Conservation (phyloP, 2,797 vertebrate genomes). For the Valencia hispanica region DNA sequence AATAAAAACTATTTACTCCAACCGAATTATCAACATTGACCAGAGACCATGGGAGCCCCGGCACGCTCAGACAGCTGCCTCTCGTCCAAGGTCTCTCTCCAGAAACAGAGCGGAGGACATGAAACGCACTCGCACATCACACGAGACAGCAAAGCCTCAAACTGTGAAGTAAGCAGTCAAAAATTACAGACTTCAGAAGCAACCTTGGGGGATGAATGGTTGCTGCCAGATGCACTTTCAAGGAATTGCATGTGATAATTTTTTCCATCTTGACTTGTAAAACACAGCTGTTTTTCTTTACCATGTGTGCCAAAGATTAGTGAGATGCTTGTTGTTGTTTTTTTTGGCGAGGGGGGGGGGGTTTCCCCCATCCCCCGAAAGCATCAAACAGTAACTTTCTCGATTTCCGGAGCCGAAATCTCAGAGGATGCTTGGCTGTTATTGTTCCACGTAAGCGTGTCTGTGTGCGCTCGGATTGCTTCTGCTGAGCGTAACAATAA, state of each 20-base stretch:
- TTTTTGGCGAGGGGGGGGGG: too few relatives aligned
- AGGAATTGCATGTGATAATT: conserved; percentile 41
- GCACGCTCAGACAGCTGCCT: conserved; percentile 54
- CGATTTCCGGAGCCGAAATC: conserved; percentile 16
- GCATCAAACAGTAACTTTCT: neutral
- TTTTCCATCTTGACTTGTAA: conserved; percentile 33
- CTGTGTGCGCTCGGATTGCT: conserved; percentile 31
- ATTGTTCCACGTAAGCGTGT: conserved; percentile 2
- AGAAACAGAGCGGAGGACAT: conserved; percentile 31
- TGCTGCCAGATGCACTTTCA: conserved; percentile 46
- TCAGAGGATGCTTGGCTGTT: conserved; percentile 15
- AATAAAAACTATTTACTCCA: conserved; percentile 54
- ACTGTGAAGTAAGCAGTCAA: conserved; percentile 49
- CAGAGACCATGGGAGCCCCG: conserved; percentile 27
- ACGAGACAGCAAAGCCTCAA: conserved; percentile 33
- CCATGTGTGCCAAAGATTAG: conserved; percentile 13
- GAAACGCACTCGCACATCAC: conserved; percentile 41
- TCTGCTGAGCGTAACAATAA: conserved; percentile 72
- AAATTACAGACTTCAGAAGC: conserved; percentile 37
- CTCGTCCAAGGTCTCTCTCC: conserved; percentile 46
- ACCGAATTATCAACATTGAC: conserved; percentile 65
- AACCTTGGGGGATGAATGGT: conserved; percentile 44
- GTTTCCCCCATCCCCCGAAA: conserved; percentile 4
- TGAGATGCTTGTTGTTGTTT: neutral
- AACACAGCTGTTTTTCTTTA: conserved; percentile 32